Evolutionary conservation across 2,113 vertebrate genomes (phyloP), one percentile per base, ranked within the genome.

Genomic region (Pyrgilauda ruficollis): DNA sequence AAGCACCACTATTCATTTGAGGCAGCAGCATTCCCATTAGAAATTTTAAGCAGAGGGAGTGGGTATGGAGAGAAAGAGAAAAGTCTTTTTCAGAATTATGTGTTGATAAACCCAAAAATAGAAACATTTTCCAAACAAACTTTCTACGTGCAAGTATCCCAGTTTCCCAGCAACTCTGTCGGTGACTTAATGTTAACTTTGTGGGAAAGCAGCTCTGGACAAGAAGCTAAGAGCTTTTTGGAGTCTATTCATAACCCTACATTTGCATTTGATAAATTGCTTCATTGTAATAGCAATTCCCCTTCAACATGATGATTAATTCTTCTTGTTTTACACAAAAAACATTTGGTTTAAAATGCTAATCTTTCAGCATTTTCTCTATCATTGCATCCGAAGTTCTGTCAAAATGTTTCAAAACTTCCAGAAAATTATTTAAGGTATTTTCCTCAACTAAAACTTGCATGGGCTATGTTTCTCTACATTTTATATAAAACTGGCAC

Each of bases 211-310:
- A 75, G 64, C 47, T 94, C 77, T 90, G 72, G 63, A 70, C 62
- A 85, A 86, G 68, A 66, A 84, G 35, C 41, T 53, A 46, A 58
- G 67, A 83, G 63, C 30, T 77, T 95, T 91, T 58, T 88, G 67
- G 67, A 94, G 72, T 77, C 94, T 83, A 74, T 90, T 96, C 94
- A 90, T 90, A 92, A 80, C 46, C 20, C 49, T 66, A 37, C 49
- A 90, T 87, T 95, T 91, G 93, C 92, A 93, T 94, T 79, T 88
- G 79, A 87, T 90, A 96, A 95, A 95, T 46, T 62, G 46, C 46
- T 79, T 91, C 74, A 90, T 80, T 95, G 92, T 92, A 88, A 43
- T 4, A 73, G 39, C 28, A 66, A 30, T 37, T 23, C 35, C 12
- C 41, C 61, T 87, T 77, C 72, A 92, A 90, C 1, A 0, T 52